Evolutionary conservation across 2,888 invertebrate genomes (phyloP).

Genomic region (Scaptomyza parva): DNA sequence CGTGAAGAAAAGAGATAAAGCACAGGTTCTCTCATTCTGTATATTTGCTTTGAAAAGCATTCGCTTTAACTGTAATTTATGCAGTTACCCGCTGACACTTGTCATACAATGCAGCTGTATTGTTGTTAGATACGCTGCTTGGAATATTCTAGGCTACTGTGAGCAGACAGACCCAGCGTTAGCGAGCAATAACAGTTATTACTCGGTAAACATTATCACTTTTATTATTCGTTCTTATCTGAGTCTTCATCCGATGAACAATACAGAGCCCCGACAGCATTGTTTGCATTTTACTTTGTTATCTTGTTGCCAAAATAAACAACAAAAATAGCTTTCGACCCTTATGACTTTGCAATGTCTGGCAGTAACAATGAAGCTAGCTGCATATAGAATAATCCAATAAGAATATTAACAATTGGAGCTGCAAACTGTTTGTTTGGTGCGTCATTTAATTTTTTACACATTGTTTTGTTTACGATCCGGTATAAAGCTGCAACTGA

Average conservation of each 20-base stretch:
- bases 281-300: conserved; percentile 44
- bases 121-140: conserved; percentile 2
- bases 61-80: conserved; percentile 32
- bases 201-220: conserved; percentile 37
- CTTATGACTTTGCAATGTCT: conserved; percentile 33
- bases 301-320: conserved; percentile 52
- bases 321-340: conserved; percentile 25
- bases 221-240: conserved; percentile 42
- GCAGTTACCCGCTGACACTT: conserved; percentile 19
- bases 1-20: not conserved
- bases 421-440: conserved; percentile 31
- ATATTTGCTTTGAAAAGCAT: conserved; percentile 21
- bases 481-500: conserved; percentile 1
- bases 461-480: conserved; percentile 18
- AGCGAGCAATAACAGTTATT: conserved; percentile 45
- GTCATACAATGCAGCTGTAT: conserved; percentile 11
- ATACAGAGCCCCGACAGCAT: conserved; percentile 26
- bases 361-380: conserved; percentile 8
- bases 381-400: conserved; percentile 10
- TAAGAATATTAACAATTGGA: not conserved
- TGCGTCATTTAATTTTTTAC: conserved; percentile 21
- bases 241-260: conserved; percentile 23
- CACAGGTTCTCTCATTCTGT: conserved; percentile 15
- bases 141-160: conserved; percentile 44
- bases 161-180: conserved; percentile 17